Base-by-base conservation (phyloP, 2,113 vertebrate species). In the Perognathus longimembris region DNA sequence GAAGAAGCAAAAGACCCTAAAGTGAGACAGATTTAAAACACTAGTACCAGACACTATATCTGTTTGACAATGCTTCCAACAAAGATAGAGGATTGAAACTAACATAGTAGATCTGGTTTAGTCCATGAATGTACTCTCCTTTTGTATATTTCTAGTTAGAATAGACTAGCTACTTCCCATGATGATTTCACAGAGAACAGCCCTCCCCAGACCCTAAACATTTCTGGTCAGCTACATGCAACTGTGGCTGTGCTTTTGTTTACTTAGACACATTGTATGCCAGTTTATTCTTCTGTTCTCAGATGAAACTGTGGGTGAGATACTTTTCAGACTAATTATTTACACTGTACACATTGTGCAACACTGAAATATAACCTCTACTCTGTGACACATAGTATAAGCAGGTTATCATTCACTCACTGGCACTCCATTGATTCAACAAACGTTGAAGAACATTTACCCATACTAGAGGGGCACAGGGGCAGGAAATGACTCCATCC, bases 1-100 rank as follows among this genome's bases (percentile, higher is more conserved):
- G 69, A 91, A 94, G 91, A 95, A 77, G 70, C 24, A 71, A 73
- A 92, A 92, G 76, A 74, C 61, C 32, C 42, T 75, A 66, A 80
- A 76, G 66, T 3, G 3, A 79, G 45, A 85, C 71, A 91, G 89
- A 86, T 57, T 85, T 89, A 80, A 80, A 81, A 69, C 67, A 57
- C 4, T 2, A 18, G 77, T 45, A 92, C 63, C 12, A 77, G 38
- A 28, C 82, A 86, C 42, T 73, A 66, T 70, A 70, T 73, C 84
- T 87, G 59, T 74, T 40, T 84, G 75, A n/a, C 34, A 61, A 24
- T 66, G 42, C 87, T 84, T 89, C 80, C 1, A 18, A 86, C 70
- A 64, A 90, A 93, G 66, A 71, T 18, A 82, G 0, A 14, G 45
- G 17, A 59, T 66, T 81, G 59, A 92, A 80, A 57, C 17, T 36